Evolutionary conservation across 2,888 invertebrate species (phyloP).

Genomic region (Mylabris sibirica): DNA sequence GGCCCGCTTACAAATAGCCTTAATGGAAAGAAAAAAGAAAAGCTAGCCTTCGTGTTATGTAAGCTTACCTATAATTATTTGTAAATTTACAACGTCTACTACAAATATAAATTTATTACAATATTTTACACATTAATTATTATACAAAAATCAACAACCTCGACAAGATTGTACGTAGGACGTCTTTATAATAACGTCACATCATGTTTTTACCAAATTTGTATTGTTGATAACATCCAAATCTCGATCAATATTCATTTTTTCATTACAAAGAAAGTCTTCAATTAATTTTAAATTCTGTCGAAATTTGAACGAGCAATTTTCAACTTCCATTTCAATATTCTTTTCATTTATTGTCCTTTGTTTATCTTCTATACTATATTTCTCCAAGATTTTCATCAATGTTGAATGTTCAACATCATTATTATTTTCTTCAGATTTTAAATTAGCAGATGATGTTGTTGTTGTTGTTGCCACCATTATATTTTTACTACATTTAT

Average conservation of each 20-base stretch:
- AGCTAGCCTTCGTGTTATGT: too few relatives aligned
- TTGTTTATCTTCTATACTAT: conserved; percentile 50
- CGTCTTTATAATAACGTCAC: conserved; percentile 16
- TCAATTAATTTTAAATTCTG: conserved; percentile 44
- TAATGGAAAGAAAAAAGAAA: too few relatives aligned
- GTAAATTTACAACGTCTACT: not conserved
- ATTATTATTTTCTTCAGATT: conserved; percentile 45
- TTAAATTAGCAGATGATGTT: conserved; percentile 48
- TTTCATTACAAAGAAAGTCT: conserved; percentile 48
- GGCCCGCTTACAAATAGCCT: too few relatives aligned
- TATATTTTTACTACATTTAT: conserved; percentile 14
- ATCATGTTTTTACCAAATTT: conserved; percentile 22
- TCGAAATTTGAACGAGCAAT: conserved; percentile 37
- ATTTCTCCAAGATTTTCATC: conserved; percentile 57
- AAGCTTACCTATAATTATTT: not conserved
- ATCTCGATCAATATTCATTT: conserved; percentile 33
- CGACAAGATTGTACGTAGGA: conserved; percentile 20
- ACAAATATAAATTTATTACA: conserved; percentile 2
- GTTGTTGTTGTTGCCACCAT: conserved; percentile 43
- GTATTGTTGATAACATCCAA: conserved; percentile 23
- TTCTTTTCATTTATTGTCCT: conserved; percentile 19
- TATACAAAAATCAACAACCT: conserved; percentile 24
- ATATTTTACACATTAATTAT: conserved; percentile 13
- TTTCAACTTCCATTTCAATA: conserved; percentile 14
- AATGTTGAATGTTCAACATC: conserved; percentile 56